These are phyloP conservation scores for Tylochromis polylepis DNA, from an alignment of 2,113 vertebrate genomes.

Conservation along the genomic window DNA sequence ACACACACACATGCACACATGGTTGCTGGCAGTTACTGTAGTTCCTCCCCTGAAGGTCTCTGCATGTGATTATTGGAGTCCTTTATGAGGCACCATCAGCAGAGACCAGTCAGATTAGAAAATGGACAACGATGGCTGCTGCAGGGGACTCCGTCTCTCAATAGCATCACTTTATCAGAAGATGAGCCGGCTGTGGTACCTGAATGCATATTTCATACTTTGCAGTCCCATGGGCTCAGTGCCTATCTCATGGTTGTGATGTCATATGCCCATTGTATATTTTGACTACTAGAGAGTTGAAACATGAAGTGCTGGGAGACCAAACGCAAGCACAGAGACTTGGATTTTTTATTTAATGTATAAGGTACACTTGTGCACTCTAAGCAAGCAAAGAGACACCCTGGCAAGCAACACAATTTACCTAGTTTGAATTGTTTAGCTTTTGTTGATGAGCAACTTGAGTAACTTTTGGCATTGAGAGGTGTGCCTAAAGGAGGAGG, in stretches of 20 bases:
- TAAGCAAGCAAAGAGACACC: neutral
- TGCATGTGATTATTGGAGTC: constrained; percentile 67
- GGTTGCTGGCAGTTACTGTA: constrained; percentile 32
- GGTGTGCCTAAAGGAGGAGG: neutral
- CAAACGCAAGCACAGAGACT: neutral
- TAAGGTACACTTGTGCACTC: neutral
- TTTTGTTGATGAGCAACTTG: neutral
- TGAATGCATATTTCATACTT: constrained; percentile 44
- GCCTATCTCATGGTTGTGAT: neutral
- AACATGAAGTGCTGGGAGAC: neutral
- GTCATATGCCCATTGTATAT: neutral
- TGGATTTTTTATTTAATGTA: neutral
- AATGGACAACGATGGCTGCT: constrained; percentile 54
- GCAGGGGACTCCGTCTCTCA: constrained; percentile 36
- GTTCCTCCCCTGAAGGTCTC: constrained; percentile 56
- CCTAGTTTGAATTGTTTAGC: neutral
- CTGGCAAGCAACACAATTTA: neutral
- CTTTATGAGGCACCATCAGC: constrained; percentile 61
- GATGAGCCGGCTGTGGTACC: constrained; percentile 19
- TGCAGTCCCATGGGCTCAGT: neutral
- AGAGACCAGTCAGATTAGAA: constrained; percentile 56
- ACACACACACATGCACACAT: neutral
- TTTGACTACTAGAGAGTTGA: neutral
- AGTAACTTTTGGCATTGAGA: neutral
- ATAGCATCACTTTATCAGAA: constrained; percentile 44